Evolutionary conservation across 2,888 invertebrate genomes (phyloP).

Genomic region (Drosophila cognata): DNA sequence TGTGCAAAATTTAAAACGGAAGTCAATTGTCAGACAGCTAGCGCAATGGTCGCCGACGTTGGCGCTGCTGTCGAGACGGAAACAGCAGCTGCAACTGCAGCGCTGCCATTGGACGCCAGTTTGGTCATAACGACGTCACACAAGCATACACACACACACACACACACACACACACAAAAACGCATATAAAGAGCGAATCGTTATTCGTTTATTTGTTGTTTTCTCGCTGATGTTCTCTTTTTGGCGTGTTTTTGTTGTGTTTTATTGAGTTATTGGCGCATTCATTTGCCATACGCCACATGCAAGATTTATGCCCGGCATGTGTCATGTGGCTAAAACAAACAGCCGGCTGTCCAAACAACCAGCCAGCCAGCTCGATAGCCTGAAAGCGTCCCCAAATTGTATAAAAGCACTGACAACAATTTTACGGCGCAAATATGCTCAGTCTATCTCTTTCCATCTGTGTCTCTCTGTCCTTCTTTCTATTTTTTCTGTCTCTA

Average conservation of each 20-base stretch:
- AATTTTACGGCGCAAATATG: constrained; percentile 63
- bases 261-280: constrained; percentile 78
- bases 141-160: constrained; percentile 20
- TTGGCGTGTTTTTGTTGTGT: constrained; percentile 24
- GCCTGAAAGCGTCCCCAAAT: constrained; percentile 49
- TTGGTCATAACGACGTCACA: constrained; percentile 46
- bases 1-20: constrained; percentile 78
- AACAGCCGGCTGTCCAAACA: constrained; percentile 40
- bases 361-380: constrained; percentile 10
- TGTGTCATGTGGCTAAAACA: constrained; percentile 77
- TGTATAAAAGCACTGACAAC: constrained; percentile 70
- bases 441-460: neutral
- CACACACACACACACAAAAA: constrained; percentile 10
- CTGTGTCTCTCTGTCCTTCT: neutral
- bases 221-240: neutral
- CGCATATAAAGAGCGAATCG: constrained; percentile 11
- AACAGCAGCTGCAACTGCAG: constrained; percentile 70
- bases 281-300: constrained; percentile 78
- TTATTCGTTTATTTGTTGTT: constrained; percentile 2
- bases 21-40: constrained; percentile 76
- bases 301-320: constrained; percentile 77
- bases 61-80: constrained; percentile 64
- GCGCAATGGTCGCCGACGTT: constrained; percentile 62
- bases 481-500: neutral
- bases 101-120: constrained; percentile 47